Conservation (phyloP, 2,888 invertebrate genomes). For the Lepidocyrtoides sp. region DNA sequence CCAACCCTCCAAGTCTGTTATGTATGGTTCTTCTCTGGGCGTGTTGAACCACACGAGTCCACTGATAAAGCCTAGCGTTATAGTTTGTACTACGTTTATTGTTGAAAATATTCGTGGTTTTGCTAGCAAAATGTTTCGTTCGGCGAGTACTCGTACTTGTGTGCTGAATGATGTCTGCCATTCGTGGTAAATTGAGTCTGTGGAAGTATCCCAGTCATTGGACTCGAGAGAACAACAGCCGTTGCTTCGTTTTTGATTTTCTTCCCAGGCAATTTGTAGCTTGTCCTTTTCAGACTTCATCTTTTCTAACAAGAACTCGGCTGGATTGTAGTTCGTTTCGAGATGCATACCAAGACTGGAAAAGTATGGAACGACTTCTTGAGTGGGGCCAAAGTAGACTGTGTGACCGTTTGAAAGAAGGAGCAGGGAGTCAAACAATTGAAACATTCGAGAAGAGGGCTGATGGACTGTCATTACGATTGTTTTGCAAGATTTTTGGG, state of each 20-base stretch:
- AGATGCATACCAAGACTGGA: slow-evolving; percentile 90
- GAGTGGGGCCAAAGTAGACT: slow-evolving; percentile 92
- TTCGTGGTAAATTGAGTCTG: slow-evolving; percentile 61
- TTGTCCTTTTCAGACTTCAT: slow-evolving; percentile 71
- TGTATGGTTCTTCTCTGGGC: slow-evolving; percentile 90
- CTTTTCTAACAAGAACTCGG: slow-evolving; percentile 90
- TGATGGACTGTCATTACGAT: slow-evolving; percentile 93
- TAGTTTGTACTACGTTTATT: slow-evolving; percentile 92
- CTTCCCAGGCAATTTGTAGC: slow-evolving; percentile 63
- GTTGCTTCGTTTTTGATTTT: slow-evolving; percentile 52
- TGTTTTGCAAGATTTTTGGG: slow-evolving; percentile 92
- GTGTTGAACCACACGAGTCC: slow-evolving; percentile 93
- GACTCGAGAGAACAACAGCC: not conserved
- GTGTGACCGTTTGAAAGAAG: slow-evolving; percentile 90
- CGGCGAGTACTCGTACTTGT: slow-evolving; percentile 91
- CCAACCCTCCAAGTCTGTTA: slow-evolving; percentile 93
- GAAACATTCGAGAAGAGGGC: slow-evolving; percentile 94
- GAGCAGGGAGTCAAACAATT: slow-evolving; percentile 92
- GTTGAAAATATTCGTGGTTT: slow-evolving; percentile 92
- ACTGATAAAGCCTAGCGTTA: slow-evolving; percentile 91
- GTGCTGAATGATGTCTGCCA: slow-evolving; percentile 94
- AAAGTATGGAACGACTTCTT: slow-evolving; percentile 91
- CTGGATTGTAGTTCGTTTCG: slow-evolving; percentile 93
- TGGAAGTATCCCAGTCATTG: slow-evolving; percentile 53
- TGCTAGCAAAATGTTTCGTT: slow-evolving; percentile 92